Base-by-base conservation (phyloP, 2,113 vertebrate species). In the Carettochelys insculpta region DNA sequence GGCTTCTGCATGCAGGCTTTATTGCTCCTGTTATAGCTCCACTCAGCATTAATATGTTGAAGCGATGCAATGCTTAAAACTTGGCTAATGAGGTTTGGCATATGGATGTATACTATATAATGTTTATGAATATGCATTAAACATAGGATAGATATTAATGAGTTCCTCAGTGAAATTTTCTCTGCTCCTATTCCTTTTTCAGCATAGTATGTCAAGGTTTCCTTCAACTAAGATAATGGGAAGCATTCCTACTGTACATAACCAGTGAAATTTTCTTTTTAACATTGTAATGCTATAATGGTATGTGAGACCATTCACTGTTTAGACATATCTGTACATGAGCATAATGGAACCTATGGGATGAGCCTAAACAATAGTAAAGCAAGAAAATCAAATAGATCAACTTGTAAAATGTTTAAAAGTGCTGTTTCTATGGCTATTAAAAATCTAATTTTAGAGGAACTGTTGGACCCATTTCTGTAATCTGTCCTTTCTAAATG, bases 91-190 rank as follows among this genome's bases (percentile, higher is more conserved):
- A 12, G 24, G 87, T 90, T 25, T 86, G 16, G 86, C 17, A 0
- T 31, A 5, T 68, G 34, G 61, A 38, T 9, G 4, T 38, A n/a
- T 20, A 38, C 17, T 38, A 38, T 4, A 16, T 8, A 38, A n/a
- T 38, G 17, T n/a, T 25, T 75, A 1, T 34, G 80, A 50, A 20
- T 0, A 0, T 34, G 0, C 47, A 78, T 54, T 3, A n/a, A n/a
- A n/a, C 25, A 61, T 0, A 75, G 3, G 61, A 19, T 54, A 3
- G 31, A 12, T 53, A 4, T 86, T 93, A 78, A 45, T 41, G 80
- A 34, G n/a, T 3, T 45, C 2, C 3, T 54, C 87, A 78, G 77
- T 27, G 54, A 31, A 82, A 17, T 2, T 22, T 0, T 0, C 68
- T 24, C 68, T 43, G 13, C 38, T 6, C 38, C 6, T 88, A 2